phyloP scores from a whole-genome alignment of 2,113 vertebrate species.

The Craseonycteris thonglongyai region DNA sequence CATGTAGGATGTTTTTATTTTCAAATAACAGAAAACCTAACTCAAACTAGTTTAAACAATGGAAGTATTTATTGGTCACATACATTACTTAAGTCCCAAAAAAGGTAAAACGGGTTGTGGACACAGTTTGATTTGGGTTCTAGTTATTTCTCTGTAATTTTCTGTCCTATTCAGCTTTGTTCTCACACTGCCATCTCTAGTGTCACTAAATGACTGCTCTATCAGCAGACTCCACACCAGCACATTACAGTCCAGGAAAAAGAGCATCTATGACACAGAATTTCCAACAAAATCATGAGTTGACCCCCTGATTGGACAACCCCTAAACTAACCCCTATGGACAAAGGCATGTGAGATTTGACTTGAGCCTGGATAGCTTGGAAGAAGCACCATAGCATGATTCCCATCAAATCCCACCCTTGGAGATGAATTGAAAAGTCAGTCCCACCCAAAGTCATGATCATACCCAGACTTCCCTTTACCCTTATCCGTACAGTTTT shows the following conservation, averaged over 20 bases:
- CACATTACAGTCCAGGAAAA: neutral
- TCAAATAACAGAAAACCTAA: conserved; percentile 8
- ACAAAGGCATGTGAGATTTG: neutral
- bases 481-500: neutral
- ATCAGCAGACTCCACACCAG: neutral
- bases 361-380: neutral
- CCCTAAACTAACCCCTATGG: neutral
- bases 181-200: neutral
- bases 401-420: neutral
- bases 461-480: neutral
- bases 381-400: neutral
- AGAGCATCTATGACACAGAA: neutral
- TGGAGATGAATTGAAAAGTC: neutral
- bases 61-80: neutral
- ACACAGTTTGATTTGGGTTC: neutral
- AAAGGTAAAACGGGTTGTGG: neutral
- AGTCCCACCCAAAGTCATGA: neutral
- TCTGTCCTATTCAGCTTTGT: neutral
- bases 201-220: neutral
- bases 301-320: neutral
- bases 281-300: neutral
- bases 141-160: neutral
- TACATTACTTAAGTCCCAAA: neutral
- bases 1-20: neutral
- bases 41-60: conserved; percentile 7